A percentile compares a stretch with the other conserved stretches of the same genome.
Evolutionary conservation across 2,888 invertebrate genomes (phyloP).

Genomic region (Stenoptilia bipunctidactyla): DNA sequence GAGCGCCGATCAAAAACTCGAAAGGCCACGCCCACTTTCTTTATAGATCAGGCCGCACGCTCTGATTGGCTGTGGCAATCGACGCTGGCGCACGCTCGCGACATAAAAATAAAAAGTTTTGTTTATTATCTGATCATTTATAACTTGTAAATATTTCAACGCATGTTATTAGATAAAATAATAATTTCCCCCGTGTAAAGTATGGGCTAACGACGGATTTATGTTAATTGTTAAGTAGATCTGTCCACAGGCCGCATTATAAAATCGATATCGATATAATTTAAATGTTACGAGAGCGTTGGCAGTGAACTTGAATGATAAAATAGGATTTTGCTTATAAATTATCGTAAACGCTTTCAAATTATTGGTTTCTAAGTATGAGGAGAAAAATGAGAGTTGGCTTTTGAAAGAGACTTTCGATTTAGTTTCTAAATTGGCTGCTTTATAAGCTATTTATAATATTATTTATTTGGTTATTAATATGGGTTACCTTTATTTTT

Average conservation of each 20-base stretch:
- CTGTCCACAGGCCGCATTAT: conserved; percentile 16
- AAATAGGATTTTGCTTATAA: too few species aligned
- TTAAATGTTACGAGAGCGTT: conserved; percentile 5
- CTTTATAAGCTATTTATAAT: too few species aligned
- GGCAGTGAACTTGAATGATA: conserved; percentile 12
- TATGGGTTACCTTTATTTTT: too few species aligned
- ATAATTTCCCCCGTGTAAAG: conserved; percentile 16
- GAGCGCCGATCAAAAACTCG: conserved; percentile 11
- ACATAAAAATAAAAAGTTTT: conserved; percentile 15
- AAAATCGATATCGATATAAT: conserved; percentile 4
- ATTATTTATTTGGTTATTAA: too few species aligned
- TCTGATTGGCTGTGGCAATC: conserved; percentile 14
- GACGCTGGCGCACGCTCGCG: conserved; percentile 16
- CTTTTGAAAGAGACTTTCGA: too few species aligned
- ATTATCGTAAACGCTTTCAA: too few species aligned
- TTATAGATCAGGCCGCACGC: conserved; percentile 9
- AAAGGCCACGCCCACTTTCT: conserved; percentile 16
- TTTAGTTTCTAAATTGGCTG: too few species aligned
- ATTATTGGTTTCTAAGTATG: too few species aligned
- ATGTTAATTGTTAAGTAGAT: conserved; percentile 16
- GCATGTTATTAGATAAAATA: conserved; percentile 19
- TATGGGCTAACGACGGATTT: conserved; percentile 14
- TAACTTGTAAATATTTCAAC: conserved; percentile 20
- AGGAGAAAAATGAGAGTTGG: too few species aligned
- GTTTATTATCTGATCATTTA: conserved; percentile 14